Percentiles rank a stretch among this genome's conserved stretches.
These are phyloP conservation scores for Aphelenchoides besseyi DNA, from an alignment of 1,140 invertebrate species.

Conservation along the genomic window DNA sequence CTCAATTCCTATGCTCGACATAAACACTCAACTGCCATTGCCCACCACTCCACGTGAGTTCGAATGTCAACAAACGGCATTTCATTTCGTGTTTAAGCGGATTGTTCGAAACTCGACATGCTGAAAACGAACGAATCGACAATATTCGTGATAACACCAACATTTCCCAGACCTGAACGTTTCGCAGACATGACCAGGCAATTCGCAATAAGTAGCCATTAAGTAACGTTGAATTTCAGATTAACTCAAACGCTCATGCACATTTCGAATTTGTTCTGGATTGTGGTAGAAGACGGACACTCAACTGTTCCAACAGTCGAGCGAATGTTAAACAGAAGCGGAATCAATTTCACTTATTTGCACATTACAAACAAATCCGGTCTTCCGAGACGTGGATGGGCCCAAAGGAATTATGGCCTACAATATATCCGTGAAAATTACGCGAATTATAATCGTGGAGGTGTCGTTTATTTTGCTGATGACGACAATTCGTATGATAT, in stretches of 20 bases:
- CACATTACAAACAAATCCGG: constrained; percentile 11
- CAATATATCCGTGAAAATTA: constrained; percentile 77
- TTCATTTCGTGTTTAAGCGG: background rate
- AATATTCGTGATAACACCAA: constrained; percentile 78
- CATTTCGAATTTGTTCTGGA: constrained; percentile 30
- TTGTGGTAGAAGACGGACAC: constrained; percentile 31
- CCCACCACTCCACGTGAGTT: background rate
- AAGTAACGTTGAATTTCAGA: constrained; percentile 25
- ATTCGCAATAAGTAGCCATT: background rate
- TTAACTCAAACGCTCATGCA: constrained; percentile 33
- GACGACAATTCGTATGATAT: constrained; percentile 57
- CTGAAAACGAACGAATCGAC: background rate
- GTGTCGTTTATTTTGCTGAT: constrained; percentile 54
- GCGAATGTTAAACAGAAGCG: constrained; percentile 21
- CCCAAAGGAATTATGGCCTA: constrained; percentile 76
- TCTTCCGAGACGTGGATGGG: constrained; percentile 43
- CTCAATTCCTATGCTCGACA: constrained; percentile 2
- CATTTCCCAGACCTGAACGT: constrained; percentile 80
- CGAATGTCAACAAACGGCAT: background rate
- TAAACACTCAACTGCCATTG: background rate
- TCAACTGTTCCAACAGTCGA: constrained; percentile 21
- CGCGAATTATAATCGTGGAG: constrained; percentile 64
- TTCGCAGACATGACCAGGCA: constrained; percentile 81
- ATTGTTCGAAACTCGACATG: background rate
- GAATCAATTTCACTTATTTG: constrained; percentile 27